phyloP scores from a whole-genome alignment of 2,113 vertebrate species.

The Uria aalge region DNA sequence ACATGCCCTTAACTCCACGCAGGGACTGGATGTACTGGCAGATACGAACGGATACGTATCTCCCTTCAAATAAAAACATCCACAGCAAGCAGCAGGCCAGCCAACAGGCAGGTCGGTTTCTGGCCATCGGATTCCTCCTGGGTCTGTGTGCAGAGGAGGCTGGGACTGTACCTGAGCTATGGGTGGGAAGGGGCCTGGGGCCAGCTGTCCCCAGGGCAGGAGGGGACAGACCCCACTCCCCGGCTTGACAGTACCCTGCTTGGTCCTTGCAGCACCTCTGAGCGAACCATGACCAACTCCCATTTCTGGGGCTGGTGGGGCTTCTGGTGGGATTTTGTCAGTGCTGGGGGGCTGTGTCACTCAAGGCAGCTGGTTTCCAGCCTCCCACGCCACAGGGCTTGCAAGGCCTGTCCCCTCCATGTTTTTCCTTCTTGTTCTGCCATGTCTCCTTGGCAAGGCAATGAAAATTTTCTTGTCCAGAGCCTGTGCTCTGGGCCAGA shows the following conservation, averaged over 20 bases:
- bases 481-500: background rate
- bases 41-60: background rate
- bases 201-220: accelerated
- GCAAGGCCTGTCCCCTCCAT: accelerated
- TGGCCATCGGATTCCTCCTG: background rate
- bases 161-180: background rate
- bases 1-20: background rate
- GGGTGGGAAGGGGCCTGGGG: accelerated
- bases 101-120: background rate
- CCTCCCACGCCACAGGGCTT: background rate
- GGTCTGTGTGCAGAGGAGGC: accelerated
- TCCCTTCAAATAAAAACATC: background rate
- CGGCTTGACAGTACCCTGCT: accelerated
- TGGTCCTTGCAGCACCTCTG: background rate
- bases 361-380: background rate
- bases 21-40: background rate
- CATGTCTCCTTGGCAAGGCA: background rate
- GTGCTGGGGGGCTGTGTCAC: background rate
- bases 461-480: background rate
- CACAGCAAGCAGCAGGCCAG: background rate
- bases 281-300: accelerated
- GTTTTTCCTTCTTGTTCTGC: background rate
- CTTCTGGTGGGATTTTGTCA: background rate
- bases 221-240: background rate
- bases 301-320: background rate